A percentile compares a stretch with the other conserved stretches of the same genome.
Conservation (phyloP, 2,797 vertebrate genomes). For the Chanos chanos region DNA sequence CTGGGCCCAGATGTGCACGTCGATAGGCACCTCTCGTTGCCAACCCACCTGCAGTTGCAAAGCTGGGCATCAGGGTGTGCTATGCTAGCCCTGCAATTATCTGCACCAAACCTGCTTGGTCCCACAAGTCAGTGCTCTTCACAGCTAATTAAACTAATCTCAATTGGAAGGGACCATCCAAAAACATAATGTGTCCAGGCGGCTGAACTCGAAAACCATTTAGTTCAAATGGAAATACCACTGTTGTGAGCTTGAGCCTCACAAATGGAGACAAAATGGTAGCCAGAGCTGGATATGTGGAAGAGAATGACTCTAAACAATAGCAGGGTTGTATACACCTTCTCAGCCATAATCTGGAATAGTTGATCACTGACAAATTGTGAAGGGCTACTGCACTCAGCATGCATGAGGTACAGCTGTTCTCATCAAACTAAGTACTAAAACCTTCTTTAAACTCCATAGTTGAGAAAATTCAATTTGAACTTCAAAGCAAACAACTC, state of each 20-base stretch:
- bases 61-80: constrained; percentile 52
- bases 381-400: too few relatives aligned
- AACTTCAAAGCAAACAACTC: too few relatives aligned
- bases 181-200: constrained; percentile 57
- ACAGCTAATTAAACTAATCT: constrained; percentile 74
- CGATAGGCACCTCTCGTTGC: constrained; percentile 55
- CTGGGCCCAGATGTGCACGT: constrained; percentile 65
- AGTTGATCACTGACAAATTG: too few relatives aligned
- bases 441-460: too few relatives aligned
- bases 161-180: constrained; percentile 59
- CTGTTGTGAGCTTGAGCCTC: constrained; percentile 32
- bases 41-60: constrained; percentile 66
- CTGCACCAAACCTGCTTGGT: constrained; percentile 62
- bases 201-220: constrained; percentile 52
- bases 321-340: too few relatives aligned
- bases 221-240: constrained; percentile 48
- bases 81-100: constrained; percentile 65
- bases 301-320: too few relatives aligned
- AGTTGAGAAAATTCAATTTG: too few relatives aligned
- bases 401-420: too few relatives aligned
- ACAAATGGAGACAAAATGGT: constrained; percentile 33
- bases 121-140: constrained; percentile 67
- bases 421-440: too few relatives aligned
- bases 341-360: too few relatives aligned
- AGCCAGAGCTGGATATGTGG: too few relatives aligned